These are phyloP conservation scores for Hydra vulgaris DNA, from an alignment of 30 jellyfish, hydroid and myxozoan genomes.

Conservation along the genomic window DNA sequence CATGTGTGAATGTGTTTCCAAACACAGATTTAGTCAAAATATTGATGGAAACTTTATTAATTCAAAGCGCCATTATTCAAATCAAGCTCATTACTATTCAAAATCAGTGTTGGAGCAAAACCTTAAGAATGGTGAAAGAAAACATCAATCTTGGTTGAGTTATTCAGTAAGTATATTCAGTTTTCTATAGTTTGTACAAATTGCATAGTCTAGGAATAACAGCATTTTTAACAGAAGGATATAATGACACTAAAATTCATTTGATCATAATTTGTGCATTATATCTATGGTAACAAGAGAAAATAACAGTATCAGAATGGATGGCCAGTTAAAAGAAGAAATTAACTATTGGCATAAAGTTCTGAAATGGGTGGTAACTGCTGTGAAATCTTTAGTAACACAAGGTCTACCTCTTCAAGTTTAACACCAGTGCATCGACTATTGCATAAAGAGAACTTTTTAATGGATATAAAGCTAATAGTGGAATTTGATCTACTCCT, in stretches of 20 bases:
- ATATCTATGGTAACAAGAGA: not conserved
- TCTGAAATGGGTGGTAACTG: not conserved
- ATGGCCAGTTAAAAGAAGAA: not conserved
- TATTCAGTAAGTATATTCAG: not conserved
- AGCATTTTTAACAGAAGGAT: not conserved
- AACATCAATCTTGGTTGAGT: not conserved
- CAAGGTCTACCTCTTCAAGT: not conserved
- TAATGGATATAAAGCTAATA: not conserved
- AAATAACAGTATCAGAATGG: not conserved
- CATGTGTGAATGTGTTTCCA: not conserved
- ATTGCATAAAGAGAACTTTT: not conserved
- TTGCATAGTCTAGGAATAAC: not conserved
- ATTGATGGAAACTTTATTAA: not conserved
- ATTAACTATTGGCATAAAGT: not conserved
- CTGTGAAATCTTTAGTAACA: not conserved
- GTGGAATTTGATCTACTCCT: not conserved
- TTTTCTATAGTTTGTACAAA: not conserved
- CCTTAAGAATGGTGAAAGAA: not conserved
- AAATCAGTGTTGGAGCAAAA: not conserved
- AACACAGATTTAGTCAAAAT: not conserved
- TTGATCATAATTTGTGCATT: not conserved
- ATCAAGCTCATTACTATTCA: not conserved
- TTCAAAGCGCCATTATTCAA: not conserved
- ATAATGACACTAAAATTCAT: not conserved
- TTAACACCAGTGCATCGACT: not conserved